Evolutionary conservation across 2,113 vertebrate species (phyloP), one percentile per base, ranked within the genome.

Genomic region (Takifugu bimaculatus): DNA sequence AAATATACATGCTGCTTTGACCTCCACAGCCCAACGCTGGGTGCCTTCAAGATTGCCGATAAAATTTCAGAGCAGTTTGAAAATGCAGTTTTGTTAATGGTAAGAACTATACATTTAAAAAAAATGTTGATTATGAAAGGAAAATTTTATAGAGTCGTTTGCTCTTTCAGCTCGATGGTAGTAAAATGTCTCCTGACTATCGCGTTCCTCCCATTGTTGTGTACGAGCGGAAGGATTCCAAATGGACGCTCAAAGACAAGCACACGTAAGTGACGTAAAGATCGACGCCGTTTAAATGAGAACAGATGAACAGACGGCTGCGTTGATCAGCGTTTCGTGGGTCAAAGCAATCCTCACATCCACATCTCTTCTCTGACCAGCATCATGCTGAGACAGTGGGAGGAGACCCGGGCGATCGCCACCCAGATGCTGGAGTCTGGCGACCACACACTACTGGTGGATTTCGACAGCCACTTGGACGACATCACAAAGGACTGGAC

Each of bases 401-500:
- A 95, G 70, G 91, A 93, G 70, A 94, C 92, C 5, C 89, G 89
- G 25, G 88, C 88, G 6, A 88, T 94, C 53, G 90, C 92, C 60
- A 60, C 79, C 28, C 88, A 93, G 73, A 85, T 96, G 66, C 71
- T 95, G 66, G 91, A 92, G 44, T 81, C 90, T 3, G 90, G 89
- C 29, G 93, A 93, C 42, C 90, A 94, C 69, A 50, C 50, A 28
- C 85, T 88, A 1, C 54, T 96, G 77, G 93, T 96, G 50, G 94
- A 96, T 73, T 96, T 95, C 32, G 94, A 96, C 78, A 89, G 86
- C 72, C 94, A 96, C 83, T 80, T 96, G 74, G 94, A 95, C 1
- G 94, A 96, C 89, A 95, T 96, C 55, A 91, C 91, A 5, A 89
- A 90, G 70, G 94, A 96, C 82, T 96, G 94, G 94, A 94, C 93